A percentile compares a stretch with the other conserved stretches of the same genome.
Evolutionary conservation across 1,140 invertebrate species (phyloP).

Genomic region (Chionoecetes opilio): DNA sequence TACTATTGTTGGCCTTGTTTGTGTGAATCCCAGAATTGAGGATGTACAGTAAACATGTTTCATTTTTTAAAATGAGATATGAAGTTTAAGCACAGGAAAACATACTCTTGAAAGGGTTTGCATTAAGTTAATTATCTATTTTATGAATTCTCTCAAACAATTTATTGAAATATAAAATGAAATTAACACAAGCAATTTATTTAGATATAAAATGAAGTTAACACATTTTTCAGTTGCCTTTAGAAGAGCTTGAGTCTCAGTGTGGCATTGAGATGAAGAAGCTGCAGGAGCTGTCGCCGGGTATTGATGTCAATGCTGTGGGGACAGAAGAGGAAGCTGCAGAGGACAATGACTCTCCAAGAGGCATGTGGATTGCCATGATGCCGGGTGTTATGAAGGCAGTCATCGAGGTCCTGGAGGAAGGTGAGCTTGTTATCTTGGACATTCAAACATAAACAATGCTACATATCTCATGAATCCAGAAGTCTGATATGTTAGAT

Average conservation of each 20-base stretch:
- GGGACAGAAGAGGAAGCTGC: conserved; percentile 82
- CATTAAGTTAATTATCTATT: too few relatives aligned
- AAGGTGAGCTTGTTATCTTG: conserved; percentile 59
- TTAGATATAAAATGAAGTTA: too few relatives aligned
- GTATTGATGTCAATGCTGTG: conserved; percentile 82
- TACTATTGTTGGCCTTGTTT: background rate
- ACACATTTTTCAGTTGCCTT: conserved; percentile 84
- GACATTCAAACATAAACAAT: too few relatives aligned
- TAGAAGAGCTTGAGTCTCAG: conserved; percentile 86
- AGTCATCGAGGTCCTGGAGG: conserved; percentile 64
- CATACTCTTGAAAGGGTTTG: too few relatives aligned
- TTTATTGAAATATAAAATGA: too few relatives aligned
- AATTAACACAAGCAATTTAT: too few relatives aligned
- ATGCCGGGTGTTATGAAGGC: conserved; percentile 60
- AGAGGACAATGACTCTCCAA: conserved; percentile 68
- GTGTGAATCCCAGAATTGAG: background rate
- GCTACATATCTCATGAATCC: too few relatives aligned
- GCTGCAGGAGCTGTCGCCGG: conserved; percentile 85
- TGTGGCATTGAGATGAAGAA: conserved; percentile 86
- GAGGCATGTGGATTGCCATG: conserved; percentile 72
- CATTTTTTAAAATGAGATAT: too few relatives aligned
- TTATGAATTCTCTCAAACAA: too few relatives aligned
- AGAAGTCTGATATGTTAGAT: too few relatives aligned
- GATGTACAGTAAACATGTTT: background rate
- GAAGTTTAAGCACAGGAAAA: too few relatives aligned